Conservation (phyloP, 1,140 invertebrate species). For the Magallana angulata region DNA sequence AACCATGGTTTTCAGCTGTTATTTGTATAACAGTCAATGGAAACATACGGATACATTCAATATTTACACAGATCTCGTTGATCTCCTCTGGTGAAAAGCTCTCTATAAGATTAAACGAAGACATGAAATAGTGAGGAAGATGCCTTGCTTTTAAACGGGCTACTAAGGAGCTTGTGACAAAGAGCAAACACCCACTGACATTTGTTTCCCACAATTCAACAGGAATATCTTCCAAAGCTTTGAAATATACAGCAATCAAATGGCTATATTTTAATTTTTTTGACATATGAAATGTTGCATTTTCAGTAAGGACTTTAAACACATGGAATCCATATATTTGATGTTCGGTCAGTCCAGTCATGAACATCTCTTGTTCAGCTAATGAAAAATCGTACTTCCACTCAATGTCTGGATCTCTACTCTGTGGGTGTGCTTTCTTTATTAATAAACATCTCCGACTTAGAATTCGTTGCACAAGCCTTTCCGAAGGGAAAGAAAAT, state of each 20-base stretch:
- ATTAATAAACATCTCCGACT: not conserved
- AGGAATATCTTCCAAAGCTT: not conserved
- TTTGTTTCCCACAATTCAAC: not conserved
- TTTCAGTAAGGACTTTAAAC: not conserved
- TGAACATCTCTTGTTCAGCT: not conserved
- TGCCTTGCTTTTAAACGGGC: not conserved
- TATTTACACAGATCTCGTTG: not conserved
- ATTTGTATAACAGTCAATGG: not conserved
- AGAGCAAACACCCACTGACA: not conserved
- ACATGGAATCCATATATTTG: not conserved
- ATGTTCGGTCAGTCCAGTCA: not conserved
- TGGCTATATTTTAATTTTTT: not conserved
- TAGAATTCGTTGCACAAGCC: not conserved
- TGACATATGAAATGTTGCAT: not conserved
- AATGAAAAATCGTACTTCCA: slow-evolving; percentile 8
- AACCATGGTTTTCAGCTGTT: slow-evolving; percentile 1
- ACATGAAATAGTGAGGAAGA: slow-evolving; percentile 11
- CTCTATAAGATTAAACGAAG: not conserved
- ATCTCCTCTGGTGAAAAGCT: not conserved
- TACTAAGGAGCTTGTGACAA: not conserved
- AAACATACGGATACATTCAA: slow-evolving; percentile 14
- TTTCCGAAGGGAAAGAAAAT: not conserved
- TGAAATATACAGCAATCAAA: not conserved
- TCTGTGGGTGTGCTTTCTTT: not conserved
- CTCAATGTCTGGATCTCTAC: not conserved